Evolutionary conservation across 2,113 vertebrate species (phyloP).

Genomic region (Stegostoma tigrinum): DNA sequence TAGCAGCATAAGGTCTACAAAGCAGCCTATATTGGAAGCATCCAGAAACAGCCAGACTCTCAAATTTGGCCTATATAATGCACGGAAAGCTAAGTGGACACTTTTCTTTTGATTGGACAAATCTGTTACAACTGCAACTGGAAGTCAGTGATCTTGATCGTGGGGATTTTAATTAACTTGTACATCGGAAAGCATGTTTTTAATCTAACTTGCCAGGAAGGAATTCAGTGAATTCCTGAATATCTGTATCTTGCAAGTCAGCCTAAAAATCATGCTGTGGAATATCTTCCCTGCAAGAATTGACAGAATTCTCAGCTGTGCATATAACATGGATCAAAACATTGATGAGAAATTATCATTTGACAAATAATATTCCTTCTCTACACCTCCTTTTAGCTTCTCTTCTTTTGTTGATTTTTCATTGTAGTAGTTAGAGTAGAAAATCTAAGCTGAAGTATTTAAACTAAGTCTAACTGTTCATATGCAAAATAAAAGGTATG

Average conservation of each 20-base stretch:
- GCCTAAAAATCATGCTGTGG: neutral
- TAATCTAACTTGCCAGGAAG: neutral
- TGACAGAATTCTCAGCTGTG: neutral
- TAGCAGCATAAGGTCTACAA: too few species aligned
- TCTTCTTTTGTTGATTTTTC: neutral
- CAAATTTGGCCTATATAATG: too few species aligned
- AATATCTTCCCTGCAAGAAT: neutral
- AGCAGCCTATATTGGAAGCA: too few species aligned
- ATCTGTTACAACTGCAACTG: too few species aligned
- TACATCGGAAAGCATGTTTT: neutral
- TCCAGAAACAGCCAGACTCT: too few species aligned
- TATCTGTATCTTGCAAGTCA: neutral
- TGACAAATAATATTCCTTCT: neutral
- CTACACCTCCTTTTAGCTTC: neutral
- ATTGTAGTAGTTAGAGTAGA: neutral
- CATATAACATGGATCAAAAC: neutral
- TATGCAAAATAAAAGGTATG: neutral
- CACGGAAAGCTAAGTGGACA: too few species aligned
- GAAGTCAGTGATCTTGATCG: neutral
- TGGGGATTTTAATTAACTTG: neutral
- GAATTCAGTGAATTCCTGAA: neutral
- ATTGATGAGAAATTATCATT: neutral
- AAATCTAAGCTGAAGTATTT: neutral
- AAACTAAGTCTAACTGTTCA: neutral
- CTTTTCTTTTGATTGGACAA: too few species aligned